Conservation (phyloP, 2,113 vertebrate species). For the Agapornis roseicollis region DNA sequence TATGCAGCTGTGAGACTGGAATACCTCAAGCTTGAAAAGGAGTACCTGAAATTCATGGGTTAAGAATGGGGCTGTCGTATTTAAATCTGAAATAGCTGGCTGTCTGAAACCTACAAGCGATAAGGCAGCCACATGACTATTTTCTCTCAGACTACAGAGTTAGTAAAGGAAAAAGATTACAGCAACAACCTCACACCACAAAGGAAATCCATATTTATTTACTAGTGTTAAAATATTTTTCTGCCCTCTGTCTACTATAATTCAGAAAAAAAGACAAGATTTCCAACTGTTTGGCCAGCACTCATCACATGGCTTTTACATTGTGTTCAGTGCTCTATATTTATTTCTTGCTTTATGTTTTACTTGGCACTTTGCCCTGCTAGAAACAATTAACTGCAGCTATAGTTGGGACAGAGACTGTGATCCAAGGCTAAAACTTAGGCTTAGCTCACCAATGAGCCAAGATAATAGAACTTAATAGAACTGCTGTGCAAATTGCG, state of each 20-base stretch:
- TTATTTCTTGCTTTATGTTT: slow-evolving; percentile 58
- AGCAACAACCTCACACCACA: slow-evolving; percentile 2
- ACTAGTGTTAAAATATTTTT: slow-evolving; percentile 28
- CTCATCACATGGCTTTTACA: slow-evolving; percentile 3
- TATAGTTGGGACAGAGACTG: slow-evolving; percentile 48
- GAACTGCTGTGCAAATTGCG: not conserved
- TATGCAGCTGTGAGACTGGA: not conserved
- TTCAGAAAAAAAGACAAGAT: slow-evolving; percentile 15
- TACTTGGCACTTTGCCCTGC: slow-evolving; percentile 38
- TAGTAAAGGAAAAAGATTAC: slow-evolving; percentile 30
- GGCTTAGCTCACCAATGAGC: not conserved
- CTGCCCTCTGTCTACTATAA: slow-evolving; percentile 10
- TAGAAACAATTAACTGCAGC: slow-evolving; percentile 48
- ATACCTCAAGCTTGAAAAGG: not conserved
- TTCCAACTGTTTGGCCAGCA: not conserved
- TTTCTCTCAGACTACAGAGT: slow-evolving; percentile 34
- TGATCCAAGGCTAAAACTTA: slow-evolving; percentile 36
- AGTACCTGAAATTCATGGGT: not conserved
- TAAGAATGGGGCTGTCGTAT: slow-evolving; percentile 2
- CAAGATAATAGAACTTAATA: slow-evolving; percentile 47
- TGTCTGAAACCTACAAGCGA: slow-evolving; percentile 16
- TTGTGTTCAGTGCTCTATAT: not conserved
- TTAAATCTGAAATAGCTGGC: slow-evolving; percentile 36
- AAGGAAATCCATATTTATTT: slow-evolving; percentile 53
- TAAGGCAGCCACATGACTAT: slow-evolving; percentile 12